Percentiles rank a stretch among this genome's conserved stretches.
These are phyloP conservation scores for Archilochus colubris DNA, from an alignment of 2,113 vertebrate species.

Conservation along the genomic window DNA sequence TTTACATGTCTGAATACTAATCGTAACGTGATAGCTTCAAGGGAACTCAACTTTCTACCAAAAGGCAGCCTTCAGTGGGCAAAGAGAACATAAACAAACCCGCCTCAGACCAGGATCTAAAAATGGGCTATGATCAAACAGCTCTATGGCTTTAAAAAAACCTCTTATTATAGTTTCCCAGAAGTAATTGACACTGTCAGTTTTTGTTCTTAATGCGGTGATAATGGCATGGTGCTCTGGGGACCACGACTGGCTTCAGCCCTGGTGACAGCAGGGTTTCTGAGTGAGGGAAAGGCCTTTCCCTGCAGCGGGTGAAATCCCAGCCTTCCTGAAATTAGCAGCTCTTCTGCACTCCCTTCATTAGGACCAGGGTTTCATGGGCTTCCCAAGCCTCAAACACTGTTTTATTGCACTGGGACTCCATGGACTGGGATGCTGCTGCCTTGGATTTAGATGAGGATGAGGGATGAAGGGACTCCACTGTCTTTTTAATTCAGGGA, in stretches of 20 bases:
- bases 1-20: slow-evolving; percentile 76
- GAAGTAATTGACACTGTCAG: slow-evolving; percentile 40
- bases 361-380: not conserved
- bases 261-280: not conserved
- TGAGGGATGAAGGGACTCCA: not conserved
- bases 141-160: slow-evolving; percentile 53
- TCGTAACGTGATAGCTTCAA: slow-evolving; percentile 67
- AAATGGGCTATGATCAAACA: slow-evolving; percentile 63
- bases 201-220: slow-evolving; percentile 3
- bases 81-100: slow-evolving; percentile 72
- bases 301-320: not conserved
- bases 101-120: slow-evolving; percentile 47
- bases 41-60: slow-evolving; percentile 62
- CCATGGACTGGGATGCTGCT: not conserved
- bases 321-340: not conserved
- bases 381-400: not conserved
- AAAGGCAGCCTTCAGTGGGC: slow-evolving; percentile 59
- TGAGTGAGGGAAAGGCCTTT: not conserved
- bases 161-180: slow-evolving; percentile 59
- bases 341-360: not conserved
- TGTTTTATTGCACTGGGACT: not conserved
- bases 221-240: slow-evolving; percentile 29
- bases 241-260: not conserved
- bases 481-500: not conserved
- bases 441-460: not conserved